Evolutionary conservation across 2,888 invertebrate species (phyloP), one percentile per base, ranked within the genome.

Genomic region (Ellobium chinense): DNA sequence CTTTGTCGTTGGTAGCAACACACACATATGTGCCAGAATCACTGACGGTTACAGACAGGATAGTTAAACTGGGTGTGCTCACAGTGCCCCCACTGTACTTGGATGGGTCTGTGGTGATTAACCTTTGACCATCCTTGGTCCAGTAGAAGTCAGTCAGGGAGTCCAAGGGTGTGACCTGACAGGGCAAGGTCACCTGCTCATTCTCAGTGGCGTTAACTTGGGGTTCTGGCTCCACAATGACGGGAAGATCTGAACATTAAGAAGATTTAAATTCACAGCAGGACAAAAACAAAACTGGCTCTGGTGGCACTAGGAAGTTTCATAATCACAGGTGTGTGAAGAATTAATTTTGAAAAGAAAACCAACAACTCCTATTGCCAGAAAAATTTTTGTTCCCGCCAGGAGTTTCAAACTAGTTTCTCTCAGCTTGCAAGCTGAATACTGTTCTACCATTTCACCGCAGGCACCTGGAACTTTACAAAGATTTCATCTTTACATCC

Each of bases 61-160:
- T 62, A 39, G 74, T 74, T 31, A 74, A 39, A 36, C 63, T 74
- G 14, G 74, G 74, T 1, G 27, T 62, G 74, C 12, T 12, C 24
- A 36, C 29, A 24, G 62, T 62, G 37, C 62, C 62, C 2, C 74
- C 74, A 2, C n/a, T 14, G 63, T 74, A 74, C 7, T 58, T 56
- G 73, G n/a, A n/a, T 4, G 73, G n/a, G 34, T 58, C 9, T n/a
- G 7, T 54, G 9, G 54, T 54, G 46, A n/a, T 29, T 14, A 70
- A 29, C 18, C 29, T 24, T 9, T 14, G 24, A n/a, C 70, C 70
- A 54, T 70, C 29, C 63, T 62, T 74, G n/a, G 36, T 36, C 74
- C 74, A 74, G 27, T 63, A 37, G 12, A 74, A 24, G 27, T 63
- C 63, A 21, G 62, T 60, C 74, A 60, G 74, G 14, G 62, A 37